These are phyloP conservation scores for Invenusta paracnida DNA, from an alignment of 2,888 invertebrate genomes.

Conservation along the genomic window DNA sequence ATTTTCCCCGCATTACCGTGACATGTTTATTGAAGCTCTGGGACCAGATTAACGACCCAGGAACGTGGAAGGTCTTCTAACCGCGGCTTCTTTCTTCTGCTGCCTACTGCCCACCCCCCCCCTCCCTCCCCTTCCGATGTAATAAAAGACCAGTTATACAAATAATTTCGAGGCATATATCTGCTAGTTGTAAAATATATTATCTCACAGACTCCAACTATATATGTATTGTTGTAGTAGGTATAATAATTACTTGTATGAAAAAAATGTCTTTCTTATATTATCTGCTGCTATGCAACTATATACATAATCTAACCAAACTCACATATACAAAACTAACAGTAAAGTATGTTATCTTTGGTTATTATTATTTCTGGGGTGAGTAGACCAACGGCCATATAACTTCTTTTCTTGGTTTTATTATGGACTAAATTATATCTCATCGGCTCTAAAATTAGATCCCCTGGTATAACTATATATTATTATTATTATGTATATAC, in stretches of 20 bases:
- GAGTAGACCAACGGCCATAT: too few species aligned
- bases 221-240: neutral
- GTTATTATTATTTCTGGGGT: too few species aligned
- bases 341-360: too few species aligned
- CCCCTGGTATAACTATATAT: too few species aligned
- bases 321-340: too few species aligned
- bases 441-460: too few species aligned
- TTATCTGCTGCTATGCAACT: too few species aligned
- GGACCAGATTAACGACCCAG: neutral
- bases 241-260: neutral
- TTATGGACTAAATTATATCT: too few species aligned
- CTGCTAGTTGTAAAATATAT: neutral
- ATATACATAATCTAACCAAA: too few species aligned
- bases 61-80: neutral
- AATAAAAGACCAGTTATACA: slow-evolving; percentile 21
- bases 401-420: too few species aligned
- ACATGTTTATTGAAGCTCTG: neutral
- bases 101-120: neutral
- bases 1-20: neutral
- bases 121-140: neutral
- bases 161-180: neutral
- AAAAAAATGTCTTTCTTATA: slow-evolving; percentile 7
- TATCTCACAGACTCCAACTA: neutral
- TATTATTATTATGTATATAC: too few species aligned
- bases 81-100: neutral